Base-by-base conservation (phyloP, 2,113 vertebrate genomes). In the Sander vitreus region DNA sequence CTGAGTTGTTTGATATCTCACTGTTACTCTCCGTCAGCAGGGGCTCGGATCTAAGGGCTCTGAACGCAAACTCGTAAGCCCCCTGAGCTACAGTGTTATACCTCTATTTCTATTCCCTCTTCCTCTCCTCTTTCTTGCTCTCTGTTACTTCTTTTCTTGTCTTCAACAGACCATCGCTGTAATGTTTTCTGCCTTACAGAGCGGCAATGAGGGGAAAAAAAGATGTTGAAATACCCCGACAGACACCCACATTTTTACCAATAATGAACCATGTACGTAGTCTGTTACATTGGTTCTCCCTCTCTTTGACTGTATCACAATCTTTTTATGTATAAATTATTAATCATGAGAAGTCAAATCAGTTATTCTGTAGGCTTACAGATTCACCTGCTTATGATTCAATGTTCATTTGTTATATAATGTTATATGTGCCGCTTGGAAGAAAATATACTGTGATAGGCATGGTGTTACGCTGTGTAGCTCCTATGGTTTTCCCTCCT, bases 1-100 rank as follows among this genome's bases (percentile, higher is more conserved):
- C 88, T 83, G 85, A 91, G 89, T 86, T 83, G 88, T 94, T 92
- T 94, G 93, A 94, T 93, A 92, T 91, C 90, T 92, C 90, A 89
- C 85, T 93, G 85, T 85, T 83, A 69, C 86, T 87, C 87, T 91
- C 83, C 84, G 88, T 88, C 86, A 83, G 88, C 82, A 62, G 85
- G 55, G 73, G 81, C 89, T 84, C 18, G 80, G 87, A 88, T 91
- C 90, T 89, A 67, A 90, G 78, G 67, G 68, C 76, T 76, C 87
- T 73, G 76, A 91, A 88, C 72, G 73, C 71, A 88, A 75, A 93
- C 86, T 92, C 63, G 55, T 78, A 89, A 88, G 77, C 83, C 89
- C 91, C 90, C 85, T 88, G 77, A 93, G 93, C 92, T 89, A 89
- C 84, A 73, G 74, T 75, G 80, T 88, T 90, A 78, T 89, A 90